These are phyloP conservation scores for Therioaphis trifolii DNA, from an alignment of 2,888 invertebrate genomes.

Conservation along the genomic window DNA sequence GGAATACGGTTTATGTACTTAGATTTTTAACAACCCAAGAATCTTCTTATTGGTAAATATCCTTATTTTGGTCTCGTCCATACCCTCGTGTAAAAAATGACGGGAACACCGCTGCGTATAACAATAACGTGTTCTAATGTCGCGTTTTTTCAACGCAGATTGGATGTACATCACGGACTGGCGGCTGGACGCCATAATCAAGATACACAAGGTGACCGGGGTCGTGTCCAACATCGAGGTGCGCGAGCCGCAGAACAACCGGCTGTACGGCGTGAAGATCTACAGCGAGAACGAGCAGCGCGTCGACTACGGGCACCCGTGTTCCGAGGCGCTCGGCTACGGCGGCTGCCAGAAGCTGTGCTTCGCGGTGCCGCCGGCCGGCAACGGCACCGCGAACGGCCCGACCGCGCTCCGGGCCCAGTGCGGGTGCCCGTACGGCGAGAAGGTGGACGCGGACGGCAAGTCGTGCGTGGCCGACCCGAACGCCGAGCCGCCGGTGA, in stretches of 20 bases:
- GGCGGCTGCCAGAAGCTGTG: constrained; percentile 96
- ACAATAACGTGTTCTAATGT: too few relatives aligned
- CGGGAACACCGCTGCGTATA: too few relatives aligned
- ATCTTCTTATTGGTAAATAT: too few relatives aligned
- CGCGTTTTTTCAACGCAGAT: too few relatives aligned
- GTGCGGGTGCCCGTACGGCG: constrained; percentile 95
- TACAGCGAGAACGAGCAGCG: constrained; percentile 82
- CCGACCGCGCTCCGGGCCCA: constrained; percentile 66
- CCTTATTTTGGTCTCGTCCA: too few relatives aligned
- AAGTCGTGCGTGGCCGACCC: constrained; percentile 82
- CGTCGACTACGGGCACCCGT: constrained; percentile 81
- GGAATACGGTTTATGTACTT: too few relatives aligned
- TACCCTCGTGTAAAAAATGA: too few relatives aligned
- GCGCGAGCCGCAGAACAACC: constrained; percentile 88
- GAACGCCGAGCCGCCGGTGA: constrained; percentile 85
- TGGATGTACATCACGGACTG: constrained; percentile 98
- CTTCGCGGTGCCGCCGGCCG: constrained; percentile 82
- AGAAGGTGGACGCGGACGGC: constrained; percentile 78
- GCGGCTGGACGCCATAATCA: constrained; percentile 92
- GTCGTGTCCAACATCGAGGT: constrained; percentile 88
- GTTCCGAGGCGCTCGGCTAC: constrained; percentile 76
- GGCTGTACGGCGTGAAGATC: constrained; percentile 91
- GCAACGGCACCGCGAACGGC: constrained; percentile 68
- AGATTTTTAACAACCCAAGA: too few relatives aligned
- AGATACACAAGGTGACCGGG: constrained; percentile 88